Evolutionary conservation across 1,140 invertebrate genomes (phyloP), one percentile per base, ranked within the genome.

Genomic region (Hyles vespertilio): DNA sequence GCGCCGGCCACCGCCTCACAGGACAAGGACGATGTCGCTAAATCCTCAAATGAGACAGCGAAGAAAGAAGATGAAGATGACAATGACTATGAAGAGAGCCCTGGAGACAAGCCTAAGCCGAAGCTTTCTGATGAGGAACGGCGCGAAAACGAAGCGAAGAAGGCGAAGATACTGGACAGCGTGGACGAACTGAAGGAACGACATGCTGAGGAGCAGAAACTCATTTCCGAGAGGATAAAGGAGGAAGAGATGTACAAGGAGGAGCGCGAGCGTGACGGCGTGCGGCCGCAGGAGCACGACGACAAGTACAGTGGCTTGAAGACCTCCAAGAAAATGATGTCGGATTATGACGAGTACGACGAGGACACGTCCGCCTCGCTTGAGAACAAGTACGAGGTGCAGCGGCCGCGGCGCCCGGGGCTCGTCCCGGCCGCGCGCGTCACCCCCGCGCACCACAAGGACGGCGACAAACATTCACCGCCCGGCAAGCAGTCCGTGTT

Each of bases 181-280:
- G 84, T 89, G 32, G 86, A 89, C 60, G 78, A 84, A 53, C 65
- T 89, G 45, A 89, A 89, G 76, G 63, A 72, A 63, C 63, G 82
- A 32, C 86, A 89, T 62, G 80, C 72, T 10, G 51, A 78, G 58
- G 84, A 89, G 65, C 84, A 87, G 68, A 71, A 71, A 62, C 56
- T 55, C 9, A 81, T 89, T 68, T 75, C 74, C 11, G 84, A 86
- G 65, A 81, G 76, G 55, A 58, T 74, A 1, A 89, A 83, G 67
- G 79, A 85, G 70, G 84, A 89, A 60, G 84, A 84, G 70, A 61
- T 83, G 22, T 65, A 66, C 32, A 71, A 72, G 67, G 81, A 87
- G 62, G 76, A 86, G 61, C 69, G 67, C 11, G 80, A 81, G 63
- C 76, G 76, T 62, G 77, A 83, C 51, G 70, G 62, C 52, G 57